phyloP scores from a whole-genome alignment of 2,113 vertebrate species.

The Cheirogaleus medius region DNA sequence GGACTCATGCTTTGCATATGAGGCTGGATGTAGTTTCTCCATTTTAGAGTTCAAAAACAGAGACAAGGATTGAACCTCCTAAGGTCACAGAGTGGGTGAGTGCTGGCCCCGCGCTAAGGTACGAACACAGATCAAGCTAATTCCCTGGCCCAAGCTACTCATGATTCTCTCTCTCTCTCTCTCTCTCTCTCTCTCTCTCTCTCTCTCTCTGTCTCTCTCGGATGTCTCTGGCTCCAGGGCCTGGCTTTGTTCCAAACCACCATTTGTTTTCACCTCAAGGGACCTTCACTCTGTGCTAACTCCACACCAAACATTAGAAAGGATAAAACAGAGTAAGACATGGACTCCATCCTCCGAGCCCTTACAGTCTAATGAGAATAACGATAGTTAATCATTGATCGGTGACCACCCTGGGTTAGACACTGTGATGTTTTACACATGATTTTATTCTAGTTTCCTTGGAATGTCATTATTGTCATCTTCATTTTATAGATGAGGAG shows the following conservation, averaged over 20 bases:
- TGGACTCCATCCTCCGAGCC: too few relatives aligned
- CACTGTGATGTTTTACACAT: accelerated
- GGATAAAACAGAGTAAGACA: background rate
- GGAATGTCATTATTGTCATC: background rate
- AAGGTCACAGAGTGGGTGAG: accelerated
- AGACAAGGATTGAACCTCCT: background rate
- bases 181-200: too few relatives aligned
- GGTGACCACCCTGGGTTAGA: accelerated
- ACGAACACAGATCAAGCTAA: background rate
- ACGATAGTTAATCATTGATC: accelerated
- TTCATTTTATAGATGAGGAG: background rate
- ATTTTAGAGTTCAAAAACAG: too few relatives aligned
- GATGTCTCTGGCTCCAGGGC: accelerated
- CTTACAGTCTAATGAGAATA: too few relatives aligned
- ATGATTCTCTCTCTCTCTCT: background rate
- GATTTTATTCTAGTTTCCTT: background rate
- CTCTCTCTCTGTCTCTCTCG: background rate
- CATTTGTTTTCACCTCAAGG: accelerated
- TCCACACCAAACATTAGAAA: background rate
- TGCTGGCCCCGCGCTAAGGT: accelerated
- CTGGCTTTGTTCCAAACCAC: background rate
- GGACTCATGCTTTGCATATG: accelerated
- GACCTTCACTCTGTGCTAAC: too few relatives aligned
- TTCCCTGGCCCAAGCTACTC: background rate
- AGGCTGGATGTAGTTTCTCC: background rate